A percentile compares a stretch with the other conserved stretches of the same genome.
Conservation (phyloP, 2,888 invertebrate species). For the Actias luna region DNA sequence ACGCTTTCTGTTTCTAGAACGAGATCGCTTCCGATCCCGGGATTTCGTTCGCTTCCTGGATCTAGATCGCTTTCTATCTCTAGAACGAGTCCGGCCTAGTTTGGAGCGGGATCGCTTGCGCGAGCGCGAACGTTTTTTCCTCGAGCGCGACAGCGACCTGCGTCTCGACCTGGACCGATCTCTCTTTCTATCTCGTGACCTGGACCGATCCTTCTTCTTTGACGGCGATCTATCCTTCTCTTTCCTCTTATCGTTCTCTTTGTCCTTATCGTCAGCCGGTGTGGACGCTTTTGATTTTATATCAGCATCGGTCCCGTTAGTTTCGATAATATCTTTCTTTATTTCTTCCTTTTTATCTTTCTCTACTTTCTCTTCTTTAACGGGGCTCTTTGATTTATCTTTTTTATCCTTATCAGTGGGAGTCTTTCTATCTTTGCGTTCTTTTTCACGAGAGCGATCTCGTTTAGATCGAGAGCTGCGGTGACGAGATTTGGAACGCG, state of each 20-base stretch:
- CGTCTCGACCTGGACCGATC: conserved; percentile 83
- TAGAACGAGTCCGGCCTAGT: conserved; percentile 68
- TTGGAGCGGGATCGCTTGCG: conserved; percentile 67
- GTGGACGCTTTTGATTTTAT: conserved; percentile 58
- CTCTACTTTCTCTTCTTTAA: conserved; percentile 42
- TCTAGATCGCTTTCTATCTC: conserved; percentile 81
- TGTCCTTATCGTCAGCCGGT: conserved; percentile 56
- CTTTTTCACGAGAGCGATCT: conserved; percentile 65
- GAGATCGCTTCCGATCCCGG: conserved; percentile 71
- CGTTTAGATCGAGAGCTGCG: conserved; percentile 79
- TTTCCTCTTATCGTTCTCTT: conserved; percentile 46
- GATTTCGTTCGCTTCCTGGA: conserved; percentile 82
- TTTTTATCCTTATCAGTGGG: conserved; percentile 50
- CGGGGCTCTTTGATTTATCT: conserved; percentile 62
- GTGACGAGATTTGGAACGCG: conserved; percentile 76
- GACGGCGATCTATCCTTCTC: conserved; percentile 62
- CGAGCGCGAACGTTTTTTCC: conserved; percentile 75
- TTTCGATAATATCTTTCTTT: conserved; percentile 54
- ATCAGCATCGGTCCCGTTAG: conserved; percentile 56
- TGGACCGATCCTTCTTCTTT: conserved; percentile 71
- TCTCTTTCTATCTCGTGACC: conserved; percentile 70
- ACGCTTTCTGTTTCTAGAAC: conserved; percentile 73
- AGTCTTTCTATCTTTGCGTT: conserved; percentile 57
- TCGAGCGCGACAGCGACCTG: conserved; percentile 81
- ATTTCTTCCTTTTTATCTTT: conserved; percentile 57